Conservation (phyloP, 2,888 invertebrate genomes). For the Papilio gigon region DNA sequence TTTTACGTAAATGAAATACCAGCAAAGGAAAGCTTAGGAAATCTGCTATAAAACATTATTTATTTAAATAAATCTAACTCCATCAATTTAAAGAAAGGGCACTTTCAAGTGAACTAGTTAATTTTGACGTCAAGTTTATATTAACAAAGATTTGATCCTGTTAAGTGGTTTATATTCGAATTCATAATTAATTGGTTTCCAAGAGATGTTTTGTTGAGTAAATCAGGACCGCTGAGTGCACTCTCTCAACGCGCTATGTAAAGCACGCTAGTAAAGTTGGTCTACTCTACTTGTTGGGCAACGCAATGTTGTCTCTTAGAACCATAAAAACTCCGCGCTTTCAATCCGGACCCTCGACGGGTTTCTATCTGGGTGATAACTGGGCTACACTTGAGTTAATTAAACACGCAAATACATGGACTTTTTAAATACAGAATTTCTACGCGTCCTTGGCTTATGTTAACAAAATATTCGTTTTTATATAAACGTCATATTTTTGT, state of each 20-base stretch:
- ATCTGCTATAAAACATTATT: too few species aligned
- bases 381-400: conserved; percentile 48
- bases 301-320: conserved; percentile 58
- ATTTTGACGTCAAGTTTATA: too few species aligned
- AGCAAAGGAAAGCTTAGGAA: too few species aligned
- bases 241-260: conserved; percentile 35
- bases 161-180: neutral
- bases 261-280: conserved; percentile 47
- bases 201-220: neutral
- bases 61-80: too few species aligned
- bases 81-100: too few species aligned
- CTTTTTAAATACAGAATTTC: neutral
- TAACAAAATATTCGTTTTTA: neutral
- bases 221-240: conserved; percentile 14
- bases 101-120: too few species aligned
- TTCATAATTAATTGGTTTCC: neutral
- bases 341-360: conserved; percentile 69
- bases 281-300: conserved; percentile 51
- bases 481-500: too few species aligned
- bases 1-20: neutral
- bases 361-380: conserved; percentile 70
- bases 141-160: neutral
- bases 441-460: neutral
- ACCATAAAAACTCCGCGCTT: conserved; percentile 73
- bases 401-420: neutral